phyloP scores from a whole-genome alignment of 1,140 invertebrate genomes.

The Drosophila paulistorum region DNA sequence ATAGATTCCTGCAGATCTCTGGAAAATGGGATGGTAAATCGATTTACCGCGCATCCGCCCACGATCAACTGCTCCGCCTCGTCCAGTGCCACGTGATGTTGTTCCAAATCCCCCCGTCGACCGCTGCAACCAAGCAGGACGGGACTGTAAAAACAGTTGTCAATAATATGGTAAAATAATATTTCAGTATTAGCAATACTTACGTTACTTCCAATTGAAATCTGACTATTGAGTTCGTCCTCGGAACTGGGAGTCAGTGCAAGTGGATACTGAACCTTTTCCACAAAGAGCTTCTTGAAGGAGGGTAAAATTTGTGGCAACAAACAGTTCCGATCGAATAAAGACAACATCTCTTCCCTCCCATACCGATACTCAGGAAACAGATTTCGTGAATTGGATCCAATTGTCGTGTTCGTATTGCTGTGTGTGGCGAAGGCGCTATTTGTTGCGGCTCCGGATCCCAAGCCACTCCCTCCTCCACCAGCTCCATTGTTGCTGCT shows the following conservation, averaged over 20 bases:
- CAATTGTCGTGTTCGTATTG: constrained; percentile 19
- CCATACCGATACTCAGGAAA: constrained; percentile 87
- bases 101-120: constrained; percentile 72
- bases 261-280: constrained; percentile 90
- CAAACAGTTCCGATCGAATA: constrained; percentile 88
- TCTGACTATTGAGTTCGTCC: constrained; percentile 86
- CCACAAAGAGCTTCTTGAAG: constrained; percentile 88
- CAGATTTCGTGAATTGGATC: constrained; percentile 51
- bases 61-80: constrained; percentile 85
- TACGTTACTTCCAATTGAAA: constrained; percentile 44
- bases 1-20: constrained; percentile 69
- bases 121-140: constrained; percentile 86
- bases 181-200: constrained; percentile 28
- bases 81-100: constrained; percentile 83
- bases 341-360: constrained; percentile 93
- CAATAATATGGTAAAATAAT: neutral
- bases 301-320: constrained; percentile 87
- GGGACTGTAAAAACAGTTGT: constrained; percentile 40
- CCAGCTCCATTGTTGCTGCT: constrained; percentile 41
- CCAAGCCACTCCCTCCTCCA: constrained; percentile 16
- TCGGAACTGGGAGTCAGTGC: constrained; percentile 90
- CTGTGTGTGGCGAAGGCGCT: constrained; percentile 50
- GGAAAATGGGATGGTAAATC: constrained; percentile 78
- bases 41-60: constrained; percentile 85
- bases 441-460: constrained; percentile 45